A percentile compares a stretch with the other conserved stretches of the same genome.
These are phyloP conservation scores for Acanthiza pusilla DNA, from an alignment of 2,797 vertebrate genomes.

Conservation along the genomic window DNA sequence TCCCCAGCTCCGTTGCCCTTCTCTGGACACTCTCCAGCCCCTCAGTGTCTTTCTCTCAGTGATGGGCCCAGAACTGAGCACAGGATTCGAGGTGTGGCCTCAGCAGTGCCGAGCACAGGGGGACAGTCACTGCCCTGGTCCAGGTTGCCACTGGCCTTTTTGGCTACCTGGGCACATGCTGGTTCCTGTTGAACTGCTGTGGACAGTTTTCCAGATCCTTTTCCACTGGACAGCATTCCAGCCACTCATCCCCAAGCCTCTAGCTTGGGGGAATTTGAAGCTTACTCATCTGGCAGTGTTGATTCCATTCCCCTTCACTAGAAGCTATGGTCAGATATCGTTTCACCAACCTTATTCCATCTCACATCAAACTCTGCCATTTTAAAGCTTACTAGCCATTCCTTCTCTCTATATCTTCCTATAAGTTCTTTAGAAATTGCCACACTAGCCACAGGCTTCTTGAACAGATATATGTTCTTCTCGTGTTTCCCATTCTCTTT, in stretches of 20 bases:
- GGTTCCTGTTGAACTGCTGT: accelerated
- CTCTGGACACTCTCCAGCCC: background rate
- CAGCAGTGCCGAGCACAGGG: background rate
- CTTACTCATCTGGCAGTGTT: background rate
- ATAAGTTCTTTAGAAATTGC: background rate
- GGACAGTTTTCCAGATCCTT: background rate
- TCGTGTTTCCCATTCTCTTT: background rate
- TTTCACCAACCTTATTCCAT: background rate
- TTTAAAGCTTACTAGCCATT: background rate
- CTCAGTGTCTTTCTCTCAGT: background rate
- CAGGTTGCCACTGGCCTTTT: background rate
- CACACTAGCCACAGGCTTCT: background rate
- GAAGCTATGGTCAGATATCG: background rate
- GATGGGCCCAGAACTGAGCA: background rate
- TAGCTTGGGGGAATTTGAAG: background rate
- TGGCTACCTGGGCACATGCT: background rate
- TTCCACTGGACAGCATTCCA: background rate
- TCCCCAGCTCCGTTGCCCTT: background rate
- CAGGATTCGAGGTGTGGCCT: background rate
- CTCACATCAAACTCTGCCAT: background rate
- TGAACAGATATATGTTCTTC: background rate
- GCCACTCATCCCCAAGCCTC: background rate
- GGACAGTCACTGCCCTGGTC: background rate
- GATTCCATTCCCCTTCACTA: background rate
- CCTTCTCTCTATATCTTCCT: background rate